A percentile compares a stretch with the other conserved stretches of the same genome.
Conservation (phyloP, 2,888 invertebrate genomes). For the Stegana nigrithorax region DNA sequence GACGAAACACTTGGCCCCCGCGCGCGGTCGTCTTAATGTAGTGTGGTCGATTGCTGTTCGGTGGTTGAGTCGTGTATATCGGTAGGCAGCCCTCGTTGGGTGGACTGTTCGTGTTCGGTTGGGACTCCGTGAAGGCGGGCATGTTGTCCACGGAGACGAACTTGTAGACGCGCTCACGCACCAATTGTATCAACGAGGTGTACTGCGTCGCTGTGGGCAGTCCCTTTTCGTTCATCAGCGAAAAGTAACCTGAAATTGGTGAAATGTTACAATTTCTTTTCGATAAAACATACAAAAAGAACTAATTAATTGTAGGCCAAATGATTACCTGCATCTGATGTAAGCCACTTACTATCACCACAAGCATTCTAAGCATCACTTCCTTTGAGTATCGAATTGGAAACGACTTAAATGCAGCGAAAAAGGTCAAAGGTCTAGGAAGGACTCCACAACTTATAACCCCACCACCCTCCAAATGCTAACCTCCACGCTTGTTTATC, state of each 20-base stretch:
- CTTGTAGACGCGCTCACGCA: slow-evolving; percentile 75
- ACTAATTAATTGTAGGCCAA: no score
- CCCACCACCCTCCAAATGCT: not conserved
- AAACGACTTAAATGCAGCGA: not conserved
- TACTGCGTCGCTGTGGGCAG: slow-evolving; percentile 75
- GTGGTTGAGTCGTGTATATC: slow-evolving; percentile 30
- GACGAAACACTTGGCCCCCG: slow-evolving; percentile 78
- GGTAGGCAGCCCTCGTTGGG: slow-evolving; percentile 58
- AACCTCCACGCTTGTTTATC: no score
- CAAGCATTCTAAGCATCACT: no score
- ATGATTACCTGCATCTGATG: not conserved
- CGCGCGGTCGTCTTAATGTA: slow-evolving; percentile 79
- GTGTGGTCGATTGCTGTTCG: slow-evolving; percentile 64
- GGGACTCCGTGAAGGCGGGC: slow-evolving; percentile 67
- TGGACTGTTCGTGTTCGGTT: slow-evolving; percentile 56
- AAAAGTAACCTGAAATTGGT: slow-evolving; percentile 80
- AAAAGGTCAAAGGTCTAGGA: not conserved
- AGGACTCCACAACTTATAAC: not conserved
- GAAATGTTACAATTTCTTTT: no score
- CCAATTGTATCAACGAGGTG: slow-evolving; percentile 75
- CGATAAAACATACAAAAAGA: no score
- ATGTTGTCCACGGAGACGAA: slow-evolving; percentile 69
- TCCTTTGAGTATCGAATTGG: no score
- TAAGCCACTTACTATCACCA: no score
- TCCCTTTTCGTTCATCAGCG: slow-evolving; percentile 76